Conservation (phyloP, 2,888 invertebrate genomes). For the Rhabditoides inermis region DNA sequence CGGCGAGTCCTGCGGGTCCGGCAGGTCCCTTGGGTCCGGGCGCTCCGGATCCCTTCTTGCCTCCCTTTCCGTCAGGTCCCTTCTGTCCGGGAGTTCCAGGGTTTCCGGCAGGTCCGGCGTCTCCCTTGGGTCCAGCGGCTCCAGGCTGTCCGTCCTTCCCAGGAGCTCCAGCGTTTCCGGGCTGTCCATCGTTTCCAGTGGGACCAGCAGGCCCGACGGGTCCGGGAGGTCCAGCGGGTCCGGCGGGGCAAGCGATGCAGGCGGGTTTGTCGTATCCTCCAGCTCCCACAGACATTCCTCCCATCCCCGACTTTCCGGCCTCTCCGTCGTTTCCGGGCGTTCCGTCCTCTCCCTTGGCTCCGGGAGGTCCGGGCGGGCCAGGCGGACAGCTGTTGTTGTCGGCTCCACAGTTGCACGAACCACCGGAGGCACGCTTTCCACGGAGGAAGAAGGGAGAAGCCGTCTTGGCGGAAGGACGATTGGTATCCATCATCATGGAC, state of each 20-base stretch:
- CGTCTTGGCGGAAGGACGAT: conserved; percentile 3
- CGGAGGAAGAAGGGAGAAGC: no score
- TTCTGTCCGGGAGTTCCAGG: conserved; percentile 18
- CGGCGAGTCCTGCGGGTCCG: conserved; percentile 5
- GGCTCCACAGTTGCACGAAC: no score
- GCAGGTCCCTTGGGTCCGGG: conserved; percentile 2
- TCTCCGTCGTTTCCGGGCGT: background rate
- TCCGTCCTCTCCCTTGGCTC: background rate
- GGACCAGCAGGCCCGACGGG: background rate
- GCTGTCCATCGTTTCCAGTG: no score
- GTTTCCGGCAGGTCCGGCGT: conserved; percentile 18
- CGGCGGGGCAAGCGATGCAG: conserved; percentile 8
- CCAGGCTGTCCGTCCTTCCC: no score
- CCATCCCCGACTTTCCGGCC: background rate
- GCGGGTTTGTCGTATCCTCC: no score
- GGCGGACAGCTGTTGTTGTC: no score
- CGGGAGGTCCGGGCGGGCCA: conserved; percentile 1
- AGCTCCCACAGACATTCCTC: no score
- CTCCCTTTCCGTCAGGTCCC: conserved; percentile 1
- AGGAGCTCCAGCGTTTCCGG: no score
- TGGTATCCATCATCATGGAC: conserved; percentile 7
- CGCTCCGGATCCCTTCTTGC: background rate
- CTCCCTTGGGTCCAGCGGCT: conserved; percentile 17
- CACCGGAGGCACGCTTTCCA: no score
- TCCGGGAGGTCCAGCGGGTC: conserved; percentile 8